Evolutionary conservation across 2,888 invertebrate species (phyloP).

Genomic region (Trichopoda pennipes): DNA sequence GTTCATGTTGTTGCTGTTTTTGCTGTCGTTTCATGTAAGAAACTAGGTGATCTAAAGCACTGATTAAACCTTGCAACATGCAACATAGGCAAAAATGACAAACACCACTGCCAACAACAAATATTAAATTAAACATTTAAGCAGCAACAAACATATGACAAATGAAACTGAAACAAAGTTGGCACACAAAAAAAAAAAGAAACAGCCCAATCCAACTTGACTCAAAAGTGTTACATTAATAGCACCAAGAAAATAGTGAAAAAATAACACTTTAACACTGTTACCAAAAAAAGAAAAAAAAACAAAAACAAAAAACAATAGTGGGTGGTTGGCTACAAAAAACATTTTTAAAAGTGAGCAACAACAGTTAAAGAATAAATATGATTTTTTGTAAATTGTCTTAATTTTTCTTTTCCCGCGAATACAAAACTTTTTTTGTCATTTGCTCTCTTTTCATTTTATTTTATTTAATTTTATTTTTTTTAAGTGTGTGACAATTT

Average conservation of each 20-base stretch:
- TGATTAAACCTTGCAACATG: constrained; percentile 66
- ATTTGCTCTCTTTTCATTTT: background rate
- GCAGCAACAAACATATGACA: constrained; percentile 63
- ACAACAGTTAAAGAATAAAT: background rate
- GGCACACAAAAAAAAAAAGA: background rate
- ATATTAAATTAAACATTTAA: constrained; percentile 42
- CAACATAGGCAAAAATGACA: constrained; percentile 65
- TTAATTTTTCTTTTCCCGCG: constrained; percentile 21
- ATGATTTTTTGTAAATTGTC: background rate
- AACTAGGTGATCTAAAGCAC: constrained; percentile 64
- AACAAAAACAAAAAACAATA: background rate
- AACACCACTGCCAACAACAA: constrained; percentile 53
- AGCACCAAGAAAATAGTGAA: constrained; percentile 45
- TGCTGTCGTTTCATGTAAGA: constrained; percentile 53
- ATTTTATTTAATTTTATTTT: too few species aligned
- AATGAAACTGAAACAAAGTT: constrained; percentile 57
- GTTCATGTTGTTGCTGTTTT: constrained; percentile 46
- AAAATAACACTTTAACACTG: constrained; percentile 61
- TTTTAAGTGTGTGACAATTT: constrained; percentile 61
- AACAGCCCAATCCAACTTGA: constrained; percentile 16
- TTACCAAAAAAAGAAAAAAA: background rate
- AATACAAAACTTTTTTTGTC: constrained; percentile 3
- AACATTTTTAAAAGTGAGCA: background rate
- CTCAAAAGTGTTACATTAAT: constrained; percentile 41
- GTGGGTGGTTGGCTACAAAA: constrained; percentile 50